Percentiles rank a stretch among this genome's conserved stretches.
Conservation (phyloP, 2,888 invertebrate genomes). For the Aspidiotus destructor region DNA sequence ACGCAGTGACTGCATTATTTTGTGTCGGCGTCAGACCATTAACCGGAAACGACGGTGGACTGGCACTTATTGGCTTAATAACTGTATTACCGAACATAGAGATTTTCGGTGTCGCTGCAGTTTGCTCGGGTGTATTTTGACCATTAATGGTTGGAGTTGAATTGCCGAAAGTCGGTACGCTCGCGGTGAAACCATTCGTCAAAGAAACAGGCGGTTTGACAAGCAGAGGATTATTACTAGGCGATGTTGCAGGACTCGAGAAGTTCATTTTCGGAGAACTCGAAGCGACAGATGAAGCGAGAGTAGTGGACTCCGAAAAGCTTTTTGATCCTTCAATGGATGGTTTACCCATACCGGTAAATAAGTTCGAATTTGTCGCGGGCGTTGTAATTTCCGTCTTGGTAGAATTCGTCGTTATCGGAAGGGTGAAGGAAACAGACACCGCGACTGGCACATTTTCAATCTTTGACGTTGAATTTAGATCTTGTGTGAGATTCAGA, state of each 20-base stretch:
- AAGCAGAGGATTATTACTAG: neutral
- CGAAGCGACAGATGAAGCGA: neutral
- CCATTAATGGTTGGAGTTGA: neutral
- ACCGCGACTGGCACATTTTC: neutral
- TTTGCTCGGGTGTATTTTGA: neutral
- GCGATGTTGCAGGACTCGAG: neutral
- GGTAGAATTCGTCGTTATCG: neutral
- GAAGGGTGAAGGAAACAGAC: neutral
- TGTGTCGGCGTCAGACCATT: neutral
- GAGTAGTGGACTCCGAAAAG: neutral
- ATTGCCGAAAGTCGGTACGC: neutral
- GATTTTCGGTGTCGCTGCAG: neutral
- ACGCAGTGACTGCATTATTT: neutral
- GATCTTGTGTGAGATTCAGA: neutral
- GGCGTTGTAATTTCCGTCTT: neutral
- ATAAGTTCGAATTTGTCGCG: too few species aligned
- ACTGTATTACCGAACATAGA: constrained; percentile 4
- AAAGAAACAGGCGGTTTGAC: neutral
- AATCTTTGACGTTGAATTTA: neutral
- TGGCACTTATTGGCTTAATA: neutral
- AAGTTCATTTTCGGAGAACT: neutral
- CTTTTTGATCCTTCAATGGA: neutral
- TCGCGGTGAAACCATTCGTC: neutral
- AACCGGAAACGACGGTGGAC: neutral
- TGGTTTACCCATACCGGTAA: neutral